Base-by-base conservation (phyloP, 2,113 vertebrate species). In the Elgaria multicarinata region DNA sequence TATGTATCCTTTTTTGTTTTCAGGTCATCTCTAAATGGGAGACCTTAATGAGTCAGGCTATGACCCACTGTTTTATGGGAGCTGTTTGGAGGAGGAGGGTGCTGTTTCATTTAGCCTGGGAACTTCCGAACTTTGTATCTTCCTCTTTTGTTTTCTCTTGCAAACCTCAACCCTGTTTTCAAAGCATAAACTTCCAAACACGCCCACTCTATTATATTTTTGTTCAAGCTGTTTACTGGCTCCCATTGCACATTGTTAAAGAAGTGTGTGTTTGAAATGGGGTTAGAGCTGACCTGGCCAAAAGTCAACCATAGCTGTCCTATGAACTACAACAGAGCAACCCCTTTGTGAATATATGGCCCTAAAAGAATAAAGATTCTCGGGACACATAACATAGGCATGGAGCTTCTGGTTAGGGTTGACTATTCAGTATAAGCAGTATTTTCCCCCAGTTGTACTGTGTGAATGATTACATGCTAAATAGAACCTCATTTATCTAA, bases 1-100 rank as follows among this genome's bases (percentile, higher is more conserved):
- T n/a, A n/a, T n/a, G n/a, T n/a, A n/a, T n/a, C n/a, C n/a, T n/a
- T n/a, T n/a, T n/a, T n/a, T n/a, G n/a, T n/a, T n/a, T n/a, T n/a
- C n/a, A n/a, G n/a, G n/a, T n/a, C n/a, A n/a, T n/a, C 87, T 90
- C 93, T 95, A 94, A 96, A 95, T 95, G 89, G 93, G 94, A 91
- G 94, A 82, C 95, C 94, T 95, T 97, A 95, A 96, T 90, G 96
- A 96, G 96, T 93, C 96, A 92, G 95, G 94, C 95, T 96, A 96
- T 92, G 93, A 94, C 95, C 96, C 95, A 91, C 95, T 88, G 96
- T 96, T 97, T 97, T 96, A 97, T 97, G 96, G 94, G 96, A 95
- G 96, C 92, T 93, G 94, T 96, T 96, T 95, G 96, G 94, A 94
- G 92, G 93, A 95, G 90, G 90, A 92, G 94, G 96, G 95, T 93